Evolutionary conservation across 2,113 vertebrate species (phyloP), one percentile per base, ranked within the genome.

Genomic region (Tetrax tetrax): DNA sequence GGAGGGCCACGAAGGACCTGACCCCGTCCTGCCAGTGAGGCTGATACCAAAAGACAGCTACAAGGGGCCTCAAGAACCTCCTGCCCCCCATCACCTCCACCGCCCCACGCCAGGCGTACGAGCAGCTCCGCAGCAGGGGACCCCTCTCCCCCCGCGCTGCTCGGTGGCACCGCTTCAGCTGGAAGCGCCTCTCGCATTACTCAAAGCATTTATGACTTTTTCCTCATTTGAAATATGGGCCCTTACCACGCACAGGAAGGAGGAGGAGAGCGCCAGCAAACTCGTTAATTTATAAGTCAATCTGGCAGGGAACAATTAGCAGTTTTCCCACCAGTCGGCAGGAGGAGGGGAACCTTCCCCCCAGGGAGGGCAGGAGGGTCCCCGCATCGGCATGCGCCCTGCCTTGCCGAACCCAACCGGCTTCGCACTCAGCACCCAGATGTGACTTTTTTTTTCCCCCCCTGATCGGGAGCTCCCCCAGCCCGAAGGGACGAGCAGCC

Each of bases 251-350:
- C 95, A 91, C 89, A 93, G 87, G 90, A 96, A 95, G 90, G 95
- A 96, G 95, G 91, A 92, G 95, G 75, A 91, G 81, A 92, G 91
- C 38, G 92, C 97, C 96, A 96, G 96, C 89, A 86, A 95, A 81
- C 76, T 87, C 80, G 33, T 96, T 97, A 96, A 97, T 94, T 94
- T 95, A 80, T 57, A 96, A 96, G 91, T 90, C 96, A 96, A 87
- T 96, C 95, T 97, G 96, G 87, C 92, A 97, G 68, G 83, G 86
- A 91, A 76, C 96, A 97, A 97, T 97, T 97, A 97, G 75, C 76
- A 86, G 92, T 90, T 96, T 95, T 93, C 76, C 86, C 90, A 74
- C n/a, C 41, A 48, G 29, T 5, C 53, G 20, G 74, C 81, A 70
- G 83, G 41, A 70, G 51, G 23, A 59, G 50, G 53, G 66, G 31